Evolutionary conservation across 2,888 invertebrate species (phyloP), one percentile per base, ranked within the genome.

Genomic region (Synanthedon myopaeformis): DNA sequence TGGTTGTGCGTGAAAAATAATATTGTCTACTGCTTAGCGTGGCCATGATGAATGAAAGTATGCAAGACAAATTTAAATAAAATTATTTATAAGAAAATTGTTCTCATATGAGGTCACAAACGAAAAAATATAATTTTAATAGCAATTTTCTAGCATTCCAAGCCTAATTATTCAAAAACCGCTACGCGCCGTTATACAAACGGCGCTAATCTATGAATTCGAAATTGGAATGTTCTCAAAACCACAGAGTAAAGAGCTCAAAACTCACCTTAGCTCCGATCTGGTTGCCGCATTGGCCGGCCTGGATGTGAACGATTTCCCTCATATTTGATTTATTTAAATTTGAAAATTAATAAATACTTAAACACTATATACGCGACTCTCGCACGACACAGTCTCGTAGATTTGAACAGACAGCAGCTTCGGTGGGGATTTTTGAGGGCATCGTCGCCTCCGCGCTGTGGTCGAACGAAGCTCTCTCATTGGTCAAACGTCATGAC

Each of bases 261-360:
- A 49, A 51, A 52, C 54, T 74, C 70, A 89, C 88, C 83, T 87
- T 89, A 69, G 88, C 87, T 81, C 94, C 94, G 74, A 94, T 94
- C 87, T 94, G 94, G 89, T 94, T 94, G 61, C 94, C 94, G 87
- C 94, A 94, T 78, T 94, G 94, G 69, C 94, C 94, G 72, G 92
- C 93, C 78, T 94, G 94, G 59, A 94, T 82, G 70, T 94, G 94
- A 65, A 94, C 93, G 80, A 94, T 94, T 90, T 94, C 94, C 87
- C 94, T 91, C 94, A 94, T 94, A 70, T 86, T 89, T 65, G 69
- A 51, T 66, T 69, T 74, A 65, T 66, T 51, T 52, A 53, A 51
- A 52, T 66, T 69, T 61, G 65, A 71, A 76, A 81, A 79, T 35
- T 82, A 79, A 82, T 79, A 78, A 81, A 75, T 66, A 74, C 70